Base-by-base conservation (phyloP, 2,113 vertebrate genomes). In the Romanogobio albipinnatus region DNA sequence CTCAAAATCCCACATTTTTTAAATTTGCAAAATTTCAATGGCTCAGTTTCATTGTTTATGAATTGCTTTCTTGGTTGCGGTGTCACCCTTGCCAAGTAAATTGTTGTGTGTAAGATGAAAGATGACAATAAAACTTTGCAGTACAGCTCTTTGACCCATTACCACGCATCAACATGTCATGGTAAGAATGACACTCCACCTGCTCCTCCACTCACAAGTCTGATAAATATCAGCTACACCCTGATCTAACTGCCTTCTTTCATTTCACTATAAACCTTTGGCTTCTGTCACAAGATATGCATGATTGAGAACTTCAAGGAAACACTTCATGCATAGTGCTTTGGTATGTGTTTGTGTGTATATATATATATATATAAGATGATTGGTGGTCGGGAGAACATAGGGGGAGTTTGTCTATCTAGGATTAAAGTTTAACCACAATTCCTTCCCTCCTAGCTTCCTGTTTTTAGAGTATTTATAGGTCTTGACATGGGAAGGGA, bases 401-500 rank as follows among this genome's bases (percentile, higher is more conserved):
- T 64, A 17, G n/a, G 70, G 74, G 43, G 62, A 43, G 74, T 62
- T 62, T 88, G 77, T 81, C 71, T 83, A 86, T 86, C 79, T 83
- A 89, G 81, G 66, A 88, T 73, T 73, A 39, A 80, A 68, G 58
- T 87, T 86, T 86, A 58, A 83, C 82, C 84, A 84, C 56, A 66
- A 59, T 84, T 85, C 51, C 85, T 73, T 81, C 85, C 80, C 71
- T 62, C 76, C 47, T 80, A 49, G 81, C 86, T 87, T 92, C 91
- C 91, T 92, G 91, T 92, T 92, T 89, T 89, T 58, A 9, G n/a
- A 26, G 62, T 90, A 91, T 92, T 89, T 91, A 86, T 90, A 90
- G 89, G 61, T 81, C 61, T 71, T 89, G 83, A 89, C 85, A 90
- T 91, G 90, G 88, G 87, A 91, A 90, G 87, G 91, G 91, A 92